Percentiles rank a stretch among this genome's conserved stretches.
Conservation (phyloP, 2,888 invertebrate species). For the Uropetala carovei region DNA sequence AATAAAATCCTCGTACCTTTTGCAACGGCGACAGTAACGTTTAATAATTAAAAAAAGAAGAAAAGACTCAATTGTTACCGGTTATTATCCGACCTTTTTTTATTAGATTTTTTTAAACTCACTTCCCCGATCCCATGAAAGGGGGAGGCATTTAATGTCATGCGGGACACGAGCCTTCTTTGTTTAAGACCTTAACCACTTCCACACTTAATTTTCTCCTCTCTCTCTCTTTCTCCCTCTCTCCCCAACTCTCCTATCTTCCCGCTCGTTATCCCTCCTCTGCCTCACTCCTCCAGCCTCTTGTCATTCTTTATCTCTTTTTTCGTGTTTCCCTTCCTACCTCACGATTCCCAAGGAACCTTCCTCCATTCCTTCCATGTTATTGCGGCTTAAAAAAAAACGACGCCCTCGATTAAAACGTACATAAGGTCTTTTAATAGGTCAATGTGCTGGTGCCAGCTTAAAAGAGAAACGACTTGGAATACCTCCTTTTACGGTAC, state of each 20-base stretch:
- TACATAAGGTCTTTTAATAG: neutral
- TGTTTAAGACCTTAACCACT: conserved; percentile 7
- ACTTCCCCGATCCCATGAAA: neutral
- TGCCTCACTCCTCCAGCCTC: neutral
- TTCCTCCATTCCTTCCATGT: neutral
- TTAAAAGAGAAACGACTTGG: neutral
- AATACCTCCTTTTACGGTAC: too few relatives aligned
- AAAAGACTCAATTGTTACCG: neutral
- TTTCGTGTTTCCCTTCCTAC: neutral
- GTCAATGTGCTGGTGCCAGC: neutral
- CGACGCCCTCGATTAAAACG: neutral
- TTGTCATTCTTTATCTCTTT: neutral
- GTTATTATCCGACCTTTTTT: neutral
- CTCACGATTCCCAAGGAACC: neutral
- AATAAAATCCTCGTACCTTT: neutral
- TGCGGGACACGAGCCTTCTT: neutral
- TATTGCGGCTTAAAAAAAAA: neutral
- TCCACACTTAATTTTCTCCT: conserved; percentile 23
- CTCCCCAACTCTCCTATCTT: neutral
- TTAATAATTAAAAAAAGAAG: neutral
- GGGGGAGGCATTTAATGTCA: conserved; percentile 44
- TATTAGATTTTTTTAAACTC: neutral
- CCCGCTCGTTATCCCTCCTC: neutral
- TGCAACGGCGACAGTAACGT: neutral
- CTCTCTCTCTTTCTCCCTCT: neutral